Conservation (phyloP, 1,140 invertebrate species). For the Drosophila subobscura region DNA sequence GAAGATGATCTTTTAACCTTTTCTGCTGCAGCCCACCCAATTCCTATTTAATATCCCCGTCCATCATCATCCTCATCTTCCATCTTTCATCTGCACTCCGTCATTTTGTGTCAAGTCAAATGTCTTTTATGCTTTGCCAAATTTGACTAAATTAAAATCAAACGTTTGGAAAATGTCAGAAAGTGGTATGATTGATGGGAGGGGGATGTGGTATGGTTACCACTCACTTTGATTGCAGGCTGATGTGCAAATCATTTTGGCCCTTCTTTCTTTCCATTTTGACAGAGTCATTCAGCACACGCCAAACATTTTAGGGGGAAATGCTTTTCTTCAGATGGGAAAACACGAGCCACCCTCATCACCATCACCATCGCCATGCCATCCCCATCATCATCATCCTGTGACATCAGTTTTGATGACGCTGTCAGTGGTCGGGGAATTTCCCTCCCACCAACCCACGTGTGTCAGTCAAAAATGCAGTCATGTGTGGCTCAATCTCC, state of each 20-base stretch:
- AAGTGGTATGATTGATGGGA: conserved; percentile 31
- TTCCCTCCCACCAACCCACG: conserved; percentile 13
- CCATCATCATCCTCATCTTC: neutral
- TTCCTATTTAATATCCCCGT: neutral
- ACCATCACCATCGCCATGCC: conserved; percentile 21
- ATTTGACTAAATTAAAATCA: conserved; percentile 42
- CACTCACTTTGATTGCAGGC: conserved; percentile 51
- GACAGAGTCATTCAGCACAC: conserved; percentile 38
- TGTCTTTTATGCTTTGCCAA: conserved; percentile 24
- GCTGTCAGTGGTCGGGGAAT: conserved; percentile 10
- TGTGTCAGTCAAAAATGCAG: conserved; percentile 56
- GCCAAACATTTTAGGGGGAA: conserved; percentile 27
- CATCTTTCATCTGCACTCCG: neutral
- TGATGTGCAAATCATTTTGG: conserved; percentile 45
- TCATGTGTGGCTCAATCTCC: conserved; percentile 46
- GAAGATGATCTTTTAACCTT: neutral
- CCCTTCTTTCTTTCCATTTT: conserved; percentile 25
- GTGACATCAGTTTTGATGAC: conserved; percentile 50
- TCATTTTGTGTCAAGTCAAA: conserved; percentile 25
- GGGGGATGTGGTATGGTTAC: neutral
- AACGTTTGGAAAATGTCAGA: conserved; percentile 32
- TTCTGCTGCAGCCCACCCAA: neutral
- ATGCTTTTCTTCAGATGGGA: conserved; percentile 12
- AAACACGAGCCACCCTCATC: conserved; percentile 26
- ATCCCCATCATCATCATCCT: conserved; percentile 29